Base-by-base conservation (phyloP, 2,113 vertebrate genomes). In the Columba livia region DNA sequence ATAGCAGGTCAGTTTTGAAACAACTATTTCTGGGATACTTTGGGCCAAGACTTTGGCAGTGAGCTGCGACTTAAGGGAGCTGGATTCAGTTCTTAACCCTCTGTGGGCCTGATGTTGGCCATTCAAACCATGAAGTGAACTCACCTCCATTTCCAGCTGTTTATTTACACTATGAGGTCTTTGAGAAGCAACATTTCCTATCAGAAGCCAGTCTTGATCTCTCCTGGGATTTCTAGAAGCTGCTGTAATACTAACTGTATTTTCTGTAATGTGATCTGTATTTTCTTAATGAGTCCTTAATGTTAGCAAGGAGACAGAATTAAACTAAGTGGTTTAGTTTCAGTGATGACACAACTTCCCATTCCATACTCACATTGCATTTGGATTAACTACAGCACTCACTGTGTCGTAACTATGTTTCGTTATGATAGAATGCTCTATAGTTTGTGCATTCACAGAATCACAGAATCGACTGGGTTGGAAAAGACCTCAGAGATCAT, bases 311-410 rank as follows among this genome's bases (percentile, higher is more conserved):
- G 51, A 89, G 56, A 50, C 36, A 85, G 42, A 74, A 64, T 69
- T 84, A 66, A 85, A 70, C 32, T 36, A 88, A 74, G 50, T 86
- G 25, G 31, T 85, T 89, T 93, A 50, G 48, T 94, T 79, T 86
- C 61, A 65, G 48, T 38, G 86, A 44, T 85, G 81, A 91, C 11
- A 17, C 72, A 66, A 64, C 50, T 94, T 90, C 56, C 58, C 17
- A 31, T 89, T 93, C 51, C 21, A 29, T 24, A 21, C 26, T 81
- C 3, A 2, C 40, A 25, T 32, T 58, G n/a, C 89, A 74, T 88
- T 85, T 84, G 69, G 36, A 79, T 90, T 89, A 85, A 73, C 79
- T 95, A 29, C 64, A 87, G 62, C 44, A 75, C 51, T 95, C 50
- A 53, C 40, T 64, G 31, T 81, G 34, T 66, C 44, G 56, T 57